Percentiles rank a stretch among this genome's conserved stretches.
Conservation (phyloP, 2,888 invertebrate genomes). For the Iselma pallidipennis region DNA sequence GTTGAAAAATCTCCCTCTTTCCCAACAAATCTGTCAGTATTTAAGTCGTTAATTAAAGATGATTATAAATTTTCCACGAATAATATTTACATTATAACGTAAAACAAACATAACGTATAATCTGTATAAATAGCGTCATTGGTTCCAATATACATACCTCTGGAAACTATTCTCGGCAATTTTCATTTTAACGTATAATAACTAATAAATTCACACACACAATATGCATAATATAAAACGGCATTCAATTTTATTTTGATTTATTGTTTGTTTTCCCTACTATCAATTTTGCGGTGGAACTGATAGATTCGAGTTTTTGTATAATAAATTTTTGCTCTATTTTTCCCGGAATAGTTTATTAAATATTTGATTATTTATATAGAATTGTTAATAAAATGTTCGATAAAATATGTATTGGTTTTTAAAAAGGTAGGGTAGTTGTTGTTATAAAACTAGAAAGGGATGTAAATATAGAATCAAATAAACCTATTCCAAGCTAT, state of each 20-base stretch:
- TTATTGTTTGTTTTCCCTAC: neutral
- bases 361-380: neutral
- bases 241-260: neutral
- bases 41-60: conserved; percentile 17
- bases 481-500: neutral
- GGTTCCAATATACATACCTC: too few relatives aligned
- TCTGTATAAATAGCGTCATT: neutral
- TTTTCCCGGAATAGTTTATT: neutral
- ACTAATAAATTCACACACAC: conserved; percentile 1
- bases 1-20: neutral
- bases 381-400: too few relatives aligned
- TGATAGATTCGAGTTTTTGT: neutral
- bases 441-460: neutral
- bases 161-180: conserved; percentile 2
- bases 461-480: neutral
- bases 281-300: neutral
- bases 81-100: conserved; percentile 15
- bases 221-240: neutral
- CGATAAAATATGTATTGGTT: neutral
- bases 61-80: conserved; percentile 12
- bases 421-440: neutral
- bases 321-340: neutral
- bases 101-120: conserved; percentile 1
- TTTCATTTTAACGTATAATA: neutral
- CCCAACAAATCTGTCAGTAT: neutral